These are phyloP conservation scores for Bungarus multicinctus DNA, from an alignment of 2,113 vertebrate species.

Conservation along the genomic window DNA sequence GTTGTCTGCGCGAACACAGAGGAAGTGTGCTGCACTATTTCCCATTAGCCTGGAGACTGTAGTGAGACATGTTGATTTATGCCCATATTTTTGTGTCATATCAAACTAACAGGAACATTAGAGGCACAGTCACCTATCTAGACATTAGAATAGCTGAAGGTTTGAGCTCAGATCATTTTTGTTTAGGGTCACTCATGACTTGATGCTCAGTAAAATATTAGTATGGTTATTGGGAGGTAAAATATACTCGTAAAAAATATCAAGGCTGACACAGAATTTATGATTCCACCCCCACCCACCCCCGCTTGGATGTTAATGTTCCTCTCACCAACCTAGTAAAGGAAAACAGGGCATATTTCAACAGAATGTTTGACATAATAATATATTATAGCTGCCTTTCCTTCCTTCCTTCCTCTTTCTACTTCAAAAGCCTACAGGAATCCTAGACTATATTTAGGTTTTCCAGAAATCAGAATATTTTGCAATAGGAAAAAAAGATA, in stretches of 20 bases:
- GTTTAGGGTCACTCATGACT: not conserved
- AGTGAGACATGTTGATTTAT: not conserved
- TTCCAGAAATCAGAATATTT: not conserved
- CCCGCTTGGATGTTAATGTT: not conserved
- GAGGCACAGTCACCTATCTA: not conserved
- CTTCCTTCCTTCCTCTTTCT: not conserved
- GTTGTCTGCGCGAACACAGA: not conserved
- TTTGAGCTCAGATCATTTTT: not conserved
- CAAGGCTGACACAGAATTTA: not conserved
- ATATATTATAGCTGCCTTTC: not conserved
- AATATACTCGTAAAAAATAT: not conserved
- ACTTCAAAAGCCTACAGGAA: not conserved
- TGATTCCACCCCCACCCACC: not conserved
- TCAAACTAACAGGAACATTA: not conserved
- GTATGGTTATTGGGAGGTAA: not conserved
- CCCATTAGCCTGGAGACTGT: not conserved
- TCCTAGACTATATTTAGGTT: not conserved
- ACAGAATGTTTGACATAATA: not conserved
- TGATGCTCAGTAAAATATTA: not conserved
- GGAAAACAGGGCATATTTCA: not conserved
- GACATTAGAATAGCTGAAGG: not conserved
- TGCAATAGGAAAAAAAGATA: not conserved
- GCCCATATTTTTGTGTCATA: not conserved
- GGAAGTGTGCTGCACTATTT: not conserved
- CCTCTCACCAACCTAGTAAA: not conserved